Evolutionary conservation across 2,113 vertebrate species (phyloP).

Genomic region (Phalacrocorax aristotelis): DNA sequence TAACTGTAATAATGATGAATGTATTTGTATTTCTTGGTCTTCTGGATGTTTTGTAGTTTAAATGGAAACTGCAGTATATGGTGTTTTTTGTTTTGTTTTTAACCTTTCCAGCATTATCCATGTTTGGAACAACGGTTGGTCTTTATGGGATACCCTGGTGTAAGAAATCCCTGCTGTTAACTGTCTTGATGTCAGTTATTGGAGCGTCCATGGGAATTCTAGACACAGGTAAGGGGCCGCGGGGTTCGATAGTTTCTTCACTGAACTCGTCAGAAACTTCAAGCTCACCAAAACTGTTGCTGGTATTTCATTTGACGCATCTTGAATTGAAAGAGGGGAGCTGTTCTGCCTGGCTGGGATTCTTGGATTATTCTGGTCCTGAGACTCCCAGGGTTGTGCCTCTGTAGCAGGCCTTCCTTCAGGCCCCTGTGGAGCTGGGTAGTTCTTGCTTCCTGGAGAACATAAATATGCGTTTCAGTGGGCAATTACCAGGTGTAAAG

Average conservation of each 20-base stretch:
- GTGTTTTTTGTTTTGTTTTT: neutral
- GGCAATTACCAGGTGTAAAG: neutral
- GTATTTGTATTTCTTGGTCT: neutral
- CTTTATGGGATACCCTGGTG: constrained; percentile 88
- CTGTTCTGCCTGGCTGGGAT: neutral
- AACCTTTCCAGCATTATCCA: constrained; percentile 65
- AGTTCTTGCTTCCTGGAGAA: neutral
- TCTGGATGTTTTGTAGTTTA: neutral
- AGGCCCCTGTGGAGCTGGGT: neutral
- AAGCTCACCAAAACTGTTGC: neutral
- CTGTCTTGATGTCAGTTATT: constrained; percentile 81
- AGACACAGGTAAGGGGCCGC: constrained; percentile 83
- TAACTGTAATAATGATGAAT: neutral
- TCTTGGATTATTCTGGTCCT: neutral
- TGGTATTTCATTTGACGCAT: neutral
- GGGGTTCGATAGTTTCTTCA: neutral
- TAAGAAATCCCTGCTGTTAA: constrained; percentile 79
- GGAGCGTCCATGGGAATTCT: constrained; percentile 88
- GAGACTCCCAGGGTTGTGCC: neutral
- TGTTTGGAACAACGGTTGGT: constrained; percentile 82
- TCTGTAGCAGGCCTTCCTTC: neutral
- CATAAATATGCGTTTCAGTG: neutral
- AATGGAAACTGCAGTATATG: neutral
- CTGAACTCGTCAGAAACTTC: neutral
- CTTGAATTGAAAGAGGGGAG: neutral